Base-by-base conservation (phyloP, 2,113 vertebrate genomes). In the Hyperopisus bebe region DNA sequence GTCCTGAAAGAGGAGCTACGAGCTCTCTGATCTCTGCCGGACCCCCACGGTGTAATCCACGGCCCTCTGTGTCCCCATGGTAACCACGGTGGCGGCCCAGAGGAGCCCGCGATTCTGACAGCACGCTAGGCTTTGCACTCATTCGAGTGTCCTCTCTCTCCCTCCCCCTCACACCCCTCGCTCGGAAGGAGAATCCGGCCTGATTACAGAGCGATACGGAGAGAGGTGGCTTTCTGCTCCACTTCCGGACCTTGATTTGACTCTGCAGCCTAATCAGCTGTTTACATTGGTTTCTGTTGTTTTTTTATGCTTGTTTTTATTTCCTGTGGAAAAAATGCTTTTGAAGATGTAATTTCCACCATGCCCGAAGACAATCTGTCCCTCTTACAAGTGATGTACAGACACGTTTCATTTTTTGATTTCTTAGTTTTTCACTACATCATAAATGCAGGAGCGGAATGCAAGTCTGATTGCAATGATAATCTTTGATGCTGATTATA, bases 1-100 rank as follows among this genome's bases (percentile, higher is more conserved):
- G 87, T 62, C 96, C 96, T 96, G 96, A 97, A 97, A 97, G 96
- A 97, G 96, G 95, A 97, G 95, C 96, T 95, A 95, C 95, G 24
- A 92, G 92, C 95, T 94, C 96, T 97, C 95, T 96, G 97, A 98
- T 98, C 97, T 97, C 95, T 94, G 95, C 94, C 94, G 90, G 91
- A 94, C 95, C 95, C 95, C 96, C 91, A 91, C 94, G 92, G 95
- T 70, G 95, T 94, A 94, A 96, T 95, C 95, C 96, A 96, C 96
- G 96, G 95, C 94, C 95, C 92, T 96, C 95, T 91, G 89, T 0
- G 94, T 97, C 96, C 94, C 97, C 94, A 96, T 92, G 93, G 96
- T 95, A 97, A 98, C 97, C 44, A 93, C 93, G 92, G 94, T 94
- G 0, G 6, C 93, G 9, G 86, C 92, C 92, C 93, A 93, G 92